Evolutionary conservation across 1,140 invertebrate genomes (phyloP).

Genomic region (Drosophila nikananu): DNA sequence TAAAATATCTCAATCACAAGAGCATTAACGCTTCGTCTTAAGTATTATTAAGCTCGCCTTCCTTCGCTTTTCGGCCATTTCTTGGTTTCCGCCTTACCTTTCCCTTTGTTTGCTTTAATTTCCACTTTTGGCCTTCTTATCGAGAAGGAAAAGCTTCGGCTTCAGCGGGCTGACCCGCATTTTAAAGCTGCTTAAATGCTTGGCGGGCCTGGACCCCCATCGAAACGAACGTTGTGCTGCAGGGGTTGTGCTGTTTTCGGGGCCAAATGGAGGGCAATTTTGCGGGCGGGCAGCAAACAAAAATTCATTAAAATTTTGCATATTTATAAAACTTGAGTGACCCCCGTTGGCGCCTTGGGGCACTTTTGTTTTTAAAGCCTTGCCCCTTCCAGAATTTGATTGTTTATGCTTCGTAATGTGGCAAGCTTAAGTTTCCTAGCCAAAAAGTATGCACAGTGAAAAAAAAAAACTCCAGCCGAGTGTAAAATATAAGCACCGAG

Average conservation of each 20-base stretch:
- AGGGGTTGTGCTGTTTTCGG: slow-evolving; percentile 1
- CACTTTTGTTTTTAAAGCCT: slow-evolving; percentile 72
- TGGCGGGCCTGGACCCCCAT: slow-evolving; percentile 30
- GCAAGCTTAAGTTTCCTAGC: slow-evolving; percentile 69
- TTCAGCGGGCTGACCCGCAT: slow-evolving; percentile 58
- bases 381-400: slow-evolving; percentile 36
- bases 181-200: slow-evolving; percentile 77
- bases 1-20: neutral
- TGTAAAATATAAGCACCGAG: slow-evolving; percentile 69
- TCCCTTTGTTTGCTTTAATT: slow-evolving; percentile 61
- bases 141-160: slow-evolving; percentile 42
- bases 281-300: slow-evolving; percentile 58
- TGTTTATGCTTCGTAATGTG: slow-evolving; percentile 80
- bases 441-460: slow-evolving; percentile 52
- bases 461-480: slow-evolving; percentile 51
- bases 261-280: slow-evolving; percentile 17
- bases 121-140: slow-evolving; percentile 62
- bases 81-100: slow-evolving; percentile 32
- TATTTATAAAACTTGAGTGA: slow-evolving; percentile 82
- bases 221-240: slow-evolving; percentile 36
- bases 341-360: slow-evolving; percentile 62
- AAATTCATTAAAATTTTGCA: slow-evolving; percentile 84
- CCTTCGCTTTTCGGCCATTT: slow-evolving; percentile 25
- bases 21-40: slow-evolving; percentile 1
- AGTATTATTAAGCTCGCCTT: too few relatives aligned